Percentiles rank a stretch among this genome's conserved stretches.
Conservation (phyloP, 1,140 invertebrate genomes). For the Cataglyphis hispanica region DNA sequence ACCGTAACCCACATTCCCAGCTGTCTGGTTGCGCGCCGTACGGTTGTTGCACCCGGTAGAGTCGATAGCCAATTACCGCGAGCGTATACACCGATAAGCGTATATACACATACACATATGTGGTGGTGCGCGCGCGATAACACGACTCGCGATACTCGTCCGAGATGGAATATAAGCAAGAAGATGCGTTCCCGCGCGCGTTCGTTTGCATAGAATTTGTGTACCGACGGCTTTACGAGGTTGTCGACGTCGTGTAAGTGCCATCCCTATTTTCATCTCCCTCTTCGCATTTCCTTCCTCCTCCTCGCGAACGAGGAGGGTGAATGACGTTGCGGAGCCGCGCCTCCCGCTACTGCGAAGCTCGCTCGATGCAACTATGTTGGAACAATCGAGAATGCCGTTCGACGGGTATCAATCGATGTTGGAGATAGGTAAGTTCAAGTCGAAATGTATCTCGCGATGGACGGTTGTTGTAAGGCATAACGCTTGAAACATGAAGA, state of each 20-base stretch:
- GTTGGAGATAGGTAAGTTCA: conserved; percentile 11
- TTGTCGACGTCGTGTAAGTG: conserved; percentile 64
- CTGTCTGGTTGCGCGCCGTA: conserved; percentile 54
- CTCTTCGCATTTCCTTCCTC: conserved; percentile 46
- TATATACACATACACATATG: conserved; percentile 25
- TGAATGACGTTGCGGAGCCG: conserved; percentile 11
- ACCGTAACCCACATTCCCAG: conserved; percentile 57
- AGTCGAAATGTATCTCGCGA: conserved; percentile 32
- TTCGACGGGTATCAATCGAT: conserved; percentile 61
- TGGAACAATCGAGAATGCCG: conserved; percentile 52
- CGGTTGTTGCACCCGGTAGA: conserved; percentile 62
- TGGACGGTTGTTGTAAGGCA: not conserved
- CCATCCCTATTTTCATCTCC: conserved; percentile 62
- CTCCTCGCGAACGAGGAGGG: conserved; percentile 1
- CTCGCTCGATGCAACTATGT: conserved; percentile 23
- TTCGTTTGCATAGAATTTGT: conserved; percentile 68
- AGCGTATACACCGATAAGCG: conserved; percentile 47
- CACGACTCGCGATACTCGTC: conserved; percentile 57
- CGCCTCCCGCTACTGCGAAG: not conserved
- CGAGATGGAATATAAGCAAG: conserved; percentile 64
- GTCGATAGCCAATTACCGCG: conserved; percentile 75
- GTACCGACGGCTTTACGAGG: conserved; percentile 64
- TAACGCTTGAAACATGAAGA: not conserved
- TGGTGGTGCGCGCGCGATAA: conserved; percentile 49
- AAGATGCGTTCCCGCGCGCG: conserved; percentile 46